phyloP scores from a whole-genome alignment of 2,888 invertebrate genomes.

The Venusia cambrica region DNA sequence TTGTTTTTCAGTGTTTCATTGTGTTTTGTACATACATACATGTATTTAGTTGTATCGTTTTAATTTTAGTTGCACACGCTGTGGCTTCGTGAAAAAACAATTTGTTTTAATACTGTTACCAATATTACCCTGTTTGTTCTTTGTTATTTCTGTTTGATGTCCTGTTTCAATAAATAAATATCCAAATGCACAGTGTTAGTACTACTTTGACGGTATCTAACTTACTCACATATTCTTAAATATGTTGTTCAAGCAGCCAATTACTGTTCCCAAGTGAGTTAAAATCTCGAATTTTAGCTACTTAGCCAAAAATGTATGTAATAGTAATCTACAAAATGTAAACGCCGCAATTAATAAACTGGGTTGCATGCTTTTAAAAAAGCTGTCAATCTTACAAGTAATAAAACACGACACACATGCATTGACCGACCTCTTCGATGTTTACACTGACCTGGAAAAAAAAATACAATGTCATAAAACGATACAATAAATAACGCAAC shows the following conservation, averaged over 20 bases:
- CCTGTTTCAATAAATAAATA: no score
- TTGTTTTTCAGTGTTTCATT: no score
- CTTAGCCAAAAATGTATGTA: conserved; percentile 16
- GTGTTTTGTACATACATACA: no score
- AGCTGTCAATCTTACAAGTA: conserved; percentile 6
- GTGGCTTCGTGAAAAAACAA: no score
- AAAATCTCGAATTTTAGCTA: conserved; percentile 13
- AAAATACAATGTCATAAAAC: conserved; percentile 15
- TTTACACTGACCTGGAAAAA: conserved; percentile 52
- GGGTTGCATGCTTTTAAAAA: conserved; percentile 15
- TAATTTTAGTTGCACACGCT: no score
- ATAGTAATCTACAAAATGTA: conserved; percentile 10
- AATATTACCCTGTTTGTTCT: no score
- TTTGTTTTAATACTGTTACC: no score
- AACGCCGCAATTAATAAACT: conserved; percentile 11
- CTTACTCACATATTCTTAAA: conserved; percentile 2
- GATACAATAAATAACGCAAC: conserved; percentile 1
- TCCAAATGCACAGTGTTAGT: no score
- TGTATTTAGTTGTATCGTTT: no score
- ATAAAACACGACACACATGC: conserved; percentile 40
- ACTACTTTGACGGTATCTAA: neutral
- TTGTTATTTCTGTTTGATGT: no score
- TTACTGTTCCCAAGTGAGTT: conserved; percentile 14
- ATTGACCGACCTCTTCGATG: conserved; percentile 44
- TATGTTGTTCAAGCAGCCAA: conserved; percentile 22